These are phyloP conservation scores for Salvator merianae DNA, from an alignment of 2,113 vertebrate genomes.

Conservation along the genomic window DNA sequence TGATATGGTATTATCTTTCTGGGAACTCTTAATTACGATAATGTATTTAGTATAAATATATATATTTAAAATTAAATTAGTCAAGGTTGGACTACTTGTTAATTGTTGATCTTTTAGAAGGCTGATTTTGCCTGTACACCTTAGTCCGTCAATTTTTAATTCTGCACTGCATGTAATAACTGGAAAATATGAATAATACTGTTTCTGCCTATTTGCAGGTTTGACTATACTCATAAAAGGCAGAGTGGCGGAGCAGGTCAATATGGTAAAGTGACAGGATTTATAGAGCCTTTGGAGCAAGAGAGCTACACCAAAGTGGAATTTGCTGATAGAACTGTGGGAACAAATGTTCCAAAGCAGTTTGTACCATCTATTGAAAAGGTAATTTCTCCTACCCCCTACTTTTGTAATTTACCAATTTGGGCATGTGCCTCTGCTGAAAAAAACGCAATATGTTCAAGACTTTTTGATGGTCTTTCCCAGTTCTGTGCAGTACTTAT, in stretches of 20 bases:
- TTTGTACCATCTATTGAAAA: slow-evolving; percentile 92
- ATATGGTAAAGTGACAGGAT: slow-evolving; percentile 90
- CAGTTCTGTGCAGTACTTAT: background rate
- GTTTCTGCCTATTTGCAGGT: slow-evolving; percentile 71
- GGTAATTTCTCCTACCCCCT: slow-evolving; percentile 67
- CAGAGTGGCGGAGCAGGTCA: slow-evolving; percentile 92
- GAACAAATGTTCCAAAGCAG: slow-evolving; percentile 92
- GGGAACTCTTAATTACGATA: too few relatives aligned
- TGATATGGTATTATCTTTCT: too few relatives aligned
- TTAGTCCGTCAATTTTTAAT: background rate
- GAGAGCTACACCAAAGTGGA: slow-evolving; percentile 89
- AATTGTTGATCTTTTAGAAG: too few relatives aligned
- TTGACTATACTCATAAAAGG: slow-evolving; percentile 95
- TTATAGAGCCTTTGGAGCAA: slow-evolving; percentile 85
- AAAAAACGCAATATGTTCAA: background rate
- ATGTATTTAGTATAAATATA: too few relatives aligned
- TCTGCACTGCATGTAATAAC: background rate
- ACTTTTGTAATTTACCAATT: accelerated
- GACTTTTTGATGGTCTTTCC: background rate
- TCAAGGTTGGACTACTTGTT: too few relatives aligned
- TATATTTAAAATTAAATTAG: too few relatives aligned
- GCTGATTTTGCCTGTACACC: background rate
- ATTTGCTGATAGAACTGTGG: slow-evolving; percentile 90
- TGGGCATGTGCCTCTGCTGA: too few relatives aligned
- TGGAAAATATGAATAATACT: background rate